Evolutionary conservation across 2,797 vertebrate genomes (phyloP).

Genomic region (Propithecus perrieri): DNA sequence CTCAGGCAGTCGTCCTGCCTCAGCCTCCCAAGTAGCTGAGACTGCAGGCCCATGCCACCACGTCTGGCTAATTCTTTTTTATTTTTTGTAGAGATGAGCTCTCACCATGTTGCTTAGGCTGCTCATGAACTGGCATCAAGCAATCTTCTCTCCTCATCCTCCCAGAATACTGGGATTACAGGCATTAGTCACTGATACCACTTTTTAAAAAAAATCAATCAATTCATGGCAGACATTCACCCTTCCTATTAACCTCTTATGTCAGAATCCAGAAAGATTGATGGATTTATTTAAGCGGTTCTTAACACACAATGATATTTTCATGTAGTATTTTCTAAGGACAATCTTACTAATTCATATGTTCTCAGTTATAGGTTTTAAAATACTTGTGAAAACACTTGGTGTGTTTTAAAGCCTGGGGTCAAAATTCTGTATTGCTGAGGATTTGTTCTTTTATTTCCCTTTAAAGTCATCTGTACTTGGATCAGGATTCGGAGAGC

Average conservation of each 20-base stretch:
- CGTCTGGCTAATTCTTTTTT: not conserved
- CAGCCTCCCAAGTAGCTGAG: not conserved
- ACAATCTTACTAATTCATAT: not conserved
- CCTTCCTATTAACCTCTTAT: not conserved
- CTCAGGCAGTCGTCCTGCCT: not conserved
- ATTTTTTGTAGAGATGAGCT: not conserved
- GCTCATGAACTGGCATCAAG: not conserved
- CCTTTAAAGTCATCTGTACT: conserved; percentile 92
- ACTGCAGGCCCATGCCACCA: too few species aligned
- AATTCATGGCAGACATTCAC: not conserved
- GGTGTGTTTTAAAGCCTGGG: not conserved
- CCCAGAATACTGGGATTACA: not conserved
- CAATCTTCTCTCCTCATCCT: not conserved
- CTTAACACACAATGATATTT: not conserved
- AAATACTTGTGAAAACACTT: conserved; percentile 3
- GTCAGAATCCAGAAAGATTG: not conserved
- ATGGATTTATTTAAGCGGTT: not conserved
- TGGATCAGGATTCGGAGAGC: conserved; percentile 94
- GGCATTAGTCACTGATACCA: not conserved
- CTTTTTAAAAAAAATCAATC: not conserved
- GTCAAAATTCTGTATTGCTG: conserved; percentile 32
- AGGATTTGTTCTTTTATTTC: conserved; percentile 4
- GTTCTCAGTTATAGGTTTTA: not conserved
- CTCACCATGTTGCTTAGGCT: not conserved
- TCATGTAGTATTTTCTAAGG: not conserved